Base-by-base conservation (phyloP, 1,140 invertebrate genomes). In the Anoplolepis gracilipes region DNA sequence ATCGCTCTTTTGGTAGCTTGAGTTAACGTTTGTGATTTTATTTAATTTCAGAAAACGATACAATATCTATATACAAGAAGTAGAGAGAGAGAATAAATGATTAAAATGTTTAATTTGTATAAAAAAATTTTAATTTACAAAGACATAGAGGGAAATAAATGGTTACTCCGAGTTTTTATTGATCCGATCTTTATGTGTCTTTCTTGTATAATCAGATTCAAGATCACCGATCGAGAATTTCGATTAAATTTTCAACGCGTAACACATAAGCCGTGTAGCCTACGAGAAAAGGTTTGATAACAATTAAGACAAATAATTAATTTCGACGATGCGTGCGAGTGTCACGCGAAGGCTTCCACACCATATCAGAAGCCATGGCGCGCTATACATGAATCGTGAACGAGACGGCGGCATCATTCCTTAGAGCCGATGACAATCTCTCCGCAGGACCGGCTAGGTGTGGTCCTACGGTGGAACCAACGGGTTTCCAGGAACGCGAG, bases 401-500 rank as follows among this genome's bases (percentile, higher is more conserved):
- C 78, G 49, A 81, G 46, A 53, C 84, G 82, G 72, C 88, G 88
- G 75, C 84, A 87, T 90, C 86, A 88, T 91, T 91, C 88, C 84
- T 90, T 87, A 76, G 78, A 92, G 84, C 85, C 90, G 92, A 92
- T 92, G 91, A 92, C 91, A 92, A 92, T 92, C 92, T 92, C 85
- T 69, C 77, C 30, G 72, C 85, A 75, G 89, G 89, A 82, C 86
- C 86, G 86, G 84, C 93, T 95, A 94, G 94, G 94, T 95, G 94
- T 95, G 94, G 94, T 95, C 94, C 94, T 91, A 92, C 89, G 90
- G 87, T 89, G 91, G 91, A 92, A 87, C 86, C 90, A 90, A 84
- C 90, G 92, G 92, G 94, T 94, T 95, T 95, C 94, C 94, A 95
- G 88, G 94, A 95, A 95, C 94, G 94, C 92, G 93, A 94, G 93